Percentiles rank a stretch among this genome's conserved stretches.
Conservation (phyloP, 2,888 invertebrate genomes). For the Machimus rusticus region DNA sequence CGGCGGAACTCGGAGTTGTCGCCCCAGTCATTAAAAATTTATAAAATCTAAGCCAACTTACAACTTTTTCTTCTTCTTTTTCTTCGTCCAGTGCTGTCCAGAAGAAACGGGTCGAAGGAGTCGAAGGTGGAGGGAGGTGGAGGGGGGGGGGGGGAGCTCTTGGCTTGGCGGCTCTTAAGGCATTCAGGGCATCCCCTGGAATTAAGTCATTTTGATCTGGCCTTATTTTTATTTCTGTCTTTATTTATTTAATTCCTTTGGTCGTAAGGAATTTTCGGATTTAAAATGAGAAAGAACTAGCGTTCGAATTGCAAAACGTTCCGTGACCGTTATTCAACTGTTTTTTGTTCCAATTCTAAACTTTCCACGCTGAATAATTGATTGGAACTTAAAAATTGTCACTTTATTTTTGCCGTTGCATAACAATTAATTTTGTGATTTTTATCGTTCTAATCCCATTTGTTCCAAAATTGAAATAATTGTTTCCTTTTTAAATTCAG, state of each 20-base stretch:
- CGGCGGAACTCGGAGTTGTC: background rate
- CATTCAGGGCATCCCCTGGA: background rate
- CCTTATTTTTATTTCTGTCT: too few relatives aligned
- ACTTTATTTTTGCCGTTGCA: too few relatives aligned
- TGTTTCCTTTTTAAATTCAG: slow-evolving; percentile 47
- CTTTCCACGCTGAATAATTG: background rate
- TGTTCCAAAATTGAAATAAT: background rate
- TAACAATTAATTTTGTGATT: background rate
- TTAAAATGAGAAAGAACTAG: too few relatives aligned
- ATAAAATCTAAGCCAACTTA: background rate
- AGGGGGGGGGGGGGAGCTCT: too few relatives aligned
- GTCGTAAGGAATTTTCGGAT: too few relatives aligned
- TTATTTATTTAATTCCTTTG: too few relatives aligned
- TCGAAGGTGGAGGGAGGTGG: too few relatives aligned
- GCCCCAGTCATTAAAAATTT: background rate
- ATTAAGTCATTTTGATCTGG: background rate
- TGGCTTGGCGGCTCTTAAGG: background rate
- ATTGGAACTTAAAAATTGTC: background rate
- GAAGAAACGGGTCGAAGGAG: too few relatives aligned
- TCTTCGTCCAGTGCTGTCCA: background rate
- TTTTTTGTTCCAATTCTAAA: background rate
- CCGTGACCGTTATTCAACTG: too few relatives aligned
- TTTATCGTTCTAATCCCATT: background rate
- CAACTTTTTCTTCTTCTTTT: background rate
- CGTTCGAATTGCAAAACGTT: too few relatives aligned